Conservation (phyloP, 2,113 vertebrate species). For the Sander lucioperca region DNA sequence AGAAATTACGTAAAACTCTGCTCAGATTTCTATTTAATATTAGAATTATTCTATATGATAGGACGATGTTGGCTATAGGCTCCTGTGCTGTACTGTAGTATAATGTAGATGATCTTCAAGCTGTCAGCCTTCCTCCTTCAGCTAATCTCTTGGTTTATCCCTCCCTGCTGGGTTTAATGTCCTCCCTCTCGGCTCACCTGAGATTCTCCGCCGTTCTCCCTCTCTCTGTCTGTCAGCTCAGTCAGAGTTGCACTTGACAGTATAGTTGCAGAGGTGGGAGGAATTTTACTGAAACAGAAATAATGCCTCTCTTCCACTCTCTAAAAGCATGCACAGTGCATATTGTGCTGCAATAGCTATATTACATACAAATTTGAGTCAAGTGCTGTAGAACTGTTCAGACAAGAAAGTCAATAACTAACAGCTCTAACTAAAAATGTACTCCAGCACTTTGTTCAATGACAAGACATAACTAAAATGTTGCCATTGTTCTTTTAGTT, state of each 20-base stretch:
- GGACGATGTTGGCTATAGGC: conserved; percentile 4
- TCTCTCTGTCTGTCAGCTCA: conserved; percentile 38
- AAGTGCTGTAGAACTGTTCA: conserved; percentile 34
- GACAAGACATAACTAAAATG: not conserved
- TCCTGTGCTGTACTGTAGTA: conserved; percentile 11
- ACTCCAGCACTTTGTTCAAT: not conserved
- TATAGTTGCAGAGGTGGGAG: conserved; percentile 50
- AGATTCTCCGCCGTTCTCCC: conserved; percentile 37
- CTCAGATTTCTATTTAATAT: not conserved
- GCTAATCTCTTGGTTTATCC: conserved; percentile 71
- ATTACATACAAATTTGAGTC: conserved; percentile 46
- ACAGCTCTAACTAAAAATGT: conserved; percentile 18
- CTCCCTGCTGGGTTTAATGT: conserved; percentile 70
- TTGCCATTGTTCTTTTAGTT: not conserved
- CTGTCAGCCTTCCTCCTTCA: conserved; percentile 63
- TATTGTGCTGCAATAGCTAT: conserved; percentile 22
- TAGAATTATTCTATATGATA: not conserved
- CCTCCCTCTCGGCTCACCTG: conserved; percentile 65
- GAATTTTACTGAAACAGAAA: conserved; percentile 56
- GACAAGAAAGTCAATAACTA: conserved; percentile 43
- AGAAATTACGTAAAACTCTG: not conserved
- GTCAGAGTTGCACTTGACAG: conserved; percentile 41
- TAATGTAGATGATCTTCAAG: conserved; percentile 53
- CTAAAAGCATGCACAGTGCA: conserved; percentile 36
- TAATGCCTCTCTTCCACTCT: conserved; percentile 42